Evolutionary conservation across 2,888 invertebrate genomes (phyloP).

Genomic region (Zootermopsis nevadensis): DNA sequence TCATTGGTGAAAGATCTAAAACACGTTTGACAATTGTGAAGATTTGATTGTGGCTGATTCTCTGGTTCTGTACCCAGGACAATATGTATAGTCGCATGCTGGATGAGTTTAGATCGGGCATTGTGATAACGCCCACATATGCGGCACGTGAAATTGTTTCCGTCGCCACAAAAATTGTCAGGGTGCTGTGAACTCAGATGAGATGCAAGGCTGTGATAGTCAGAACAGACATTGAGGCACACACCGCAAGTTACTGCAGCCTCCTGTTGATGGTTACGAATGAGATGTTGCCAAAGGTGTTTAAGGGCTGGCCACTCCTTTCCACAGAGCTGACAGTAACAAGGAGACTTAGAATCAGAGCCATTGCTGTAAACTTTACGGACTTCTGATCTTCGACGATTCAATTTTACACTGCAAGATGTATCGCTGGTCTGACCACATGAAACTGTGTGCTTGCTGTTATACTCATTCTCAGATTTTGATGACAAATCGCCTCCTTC

Average conservation of each 20-base stretch:
- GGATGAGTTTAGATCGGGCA: slow-evolving; percentile 67
- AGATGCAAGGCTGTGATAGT: slow-evolving; percentile 65
- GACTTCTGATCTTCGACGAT: slow-evolving; percentile 14
- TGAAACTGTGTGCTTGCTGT: background rate
- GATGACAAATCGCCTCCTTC: background rate
- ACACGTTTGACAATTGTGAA: slow-evolving; percentile 19
- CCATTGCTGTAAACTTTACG: slow-evolving; percentile 25
- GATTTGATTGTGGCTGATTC: slow-evolving; percentile 40
- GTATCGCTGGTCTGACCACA: background rate
- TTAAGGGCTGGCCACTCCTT: slow-evolving; percentile 72
- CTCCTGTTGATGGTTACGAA: slow-evolving; percentile 68
- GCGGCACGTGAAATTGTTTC: slow-evolving; percentile 70
- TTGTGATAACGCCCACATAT: slow-evolving; percentile 69
- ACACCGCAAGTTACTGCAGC: slow-evolving; percentile 72
- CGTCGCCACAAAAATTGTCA: slow-evolving; percentile 65
- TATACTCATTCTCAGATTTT: background rate
- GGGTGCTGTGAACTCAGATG: slow-evolving; percentile 66
- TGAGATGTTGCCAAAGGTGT: slow-evolving; percentile 71
- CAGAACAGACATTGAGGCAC: slow-evolving; percentile 68
- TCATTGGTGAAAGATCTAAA: slow-evolving; percentile 10
- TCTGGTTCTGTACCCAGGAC: slow-evolving; percentile 41
- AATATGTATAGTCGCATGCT: slow-evolving; percentile 69
- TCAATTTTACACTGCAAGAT: background rate
- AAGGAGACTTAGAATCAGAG: background rate
- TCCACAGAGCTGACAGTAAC: slow-evolving; percentile 63